A percentile compares a stretch with the other conserved stretches of the same genome.
phyloP scores from a whole-genome alignment of 2,888 invertebrate genomes.

The Platypus cylindrus region DNA sequence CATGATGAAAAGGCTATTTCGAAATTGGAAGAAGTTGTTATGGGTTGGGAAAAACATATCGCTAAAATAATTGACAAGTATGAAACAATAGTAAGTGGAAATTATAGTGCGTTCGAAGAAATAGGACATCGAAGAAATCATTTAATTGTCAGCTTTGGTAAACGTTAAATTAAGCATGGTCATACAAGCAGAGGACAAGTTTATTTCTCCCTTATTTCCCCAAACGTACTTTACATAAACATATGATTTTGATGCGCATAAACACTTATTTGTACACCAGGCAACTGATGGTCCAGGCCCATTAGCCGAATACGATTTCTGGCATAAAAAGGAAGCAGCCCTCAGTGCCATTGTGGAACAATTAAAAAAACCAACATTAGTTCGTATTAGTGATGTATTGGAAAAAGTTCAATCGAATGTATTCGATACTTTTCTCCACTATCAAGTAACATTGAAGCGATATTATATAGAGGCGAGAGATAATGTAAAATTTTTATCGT shows the following conservation, averaged over 20 bases:
- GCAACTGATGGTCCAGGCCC: constrained; percentile 53
- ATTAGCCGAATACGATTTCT: constrained; percentile 73
- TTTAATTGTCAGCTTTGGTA: too few relatives aligned
- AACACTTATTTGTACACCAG: too few relatives aligned
- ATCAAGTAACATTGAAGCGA: constrained; percentile 49
- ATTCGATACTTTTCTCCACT: constrained; percentile 45
- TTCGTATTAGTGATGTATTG: constrained; percentile 47
- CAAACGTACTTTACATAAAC: too few relatives aligned
- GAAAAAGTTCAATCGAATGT: constrained; percentile 42
- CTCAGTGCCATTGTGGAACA: constrained; percentile 71
- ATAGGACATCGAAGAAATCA: too few relatives aligned
- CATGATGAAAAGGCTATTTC: constrained; percentile 39
- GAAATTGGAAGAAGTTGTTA: constrained; percentile 48
- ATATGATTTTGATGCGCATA: too few relatives aligned
- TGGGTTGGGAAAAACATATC: constrained; percentile 55
- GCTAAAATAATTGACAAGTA: constrained; percentile 42
- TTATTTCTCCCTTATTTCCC: too few relatives aligned
- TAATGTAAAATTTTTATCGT: constrained; percentile 64
- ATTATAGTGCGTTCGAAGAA: not conserved
- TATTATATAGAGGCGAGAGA: constrained; percentile 61
- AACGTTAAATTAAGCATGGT: too few relatives aligned
- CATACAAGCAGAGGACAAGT: too few relatives aligned
- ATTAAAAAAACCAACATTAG: constrained; percentile 57
- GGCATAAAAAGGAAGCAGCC: constrained; percentile 69
- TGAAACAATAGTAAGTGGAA: constrained; percentile 38